phyloP scores from a whole-genome alignment of 2,888 invertebrate genomes.

The Zygogramma bicolorata region DNA sequence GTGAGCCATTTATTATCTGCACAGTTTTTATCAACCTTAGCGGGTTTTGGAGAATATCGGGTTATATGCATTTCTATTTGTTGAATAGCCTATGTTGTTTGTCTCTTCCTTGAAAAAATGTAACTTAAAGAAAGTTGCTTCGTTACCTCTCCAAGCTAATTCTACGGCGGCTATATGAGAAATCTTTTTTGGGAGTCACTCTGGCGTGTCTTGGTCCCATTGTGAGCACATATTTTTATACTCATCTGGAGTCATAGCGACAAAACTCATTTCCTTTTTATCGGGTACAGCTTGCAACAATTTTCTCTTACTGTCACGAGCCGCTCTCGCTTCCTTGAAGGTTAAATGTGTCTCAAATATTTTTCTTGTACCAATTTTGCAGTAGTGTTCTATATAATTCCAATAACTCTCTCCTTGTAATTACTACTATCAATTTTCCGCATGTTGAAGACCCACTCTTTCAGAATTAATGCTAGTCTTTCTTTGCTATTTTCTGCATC shows the following conservation, averaged over 20 bases:
- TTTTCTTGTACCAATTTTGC: background rate
- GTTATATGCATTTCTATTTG: too few species aligned
- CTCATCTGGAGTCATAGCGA: too few species aligned
- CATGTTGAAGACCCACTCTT: background rate
- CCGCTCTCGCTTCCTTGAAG: background rate
- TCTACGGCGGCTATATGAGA: background rate
- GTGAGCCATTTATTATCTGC: too few species aligned
- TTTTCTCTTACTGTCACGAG: slow-evolving; percentile 1
- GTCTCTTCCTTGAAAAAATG: slow-evolving; percentile 2
- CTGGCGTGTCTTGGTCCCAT: background rate
- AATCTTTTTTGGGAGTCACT: too few species aligned
- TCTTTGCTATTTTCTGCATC: too few species aligned
- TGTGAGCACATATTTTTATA: too few species aligned
- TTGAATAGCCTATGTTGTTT: background rate
- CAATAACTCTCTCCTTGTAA: background rate
- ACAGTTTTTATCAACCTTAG: too few species aligned
- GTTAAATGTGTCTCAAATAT: background rate
- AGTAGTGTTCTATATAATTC: background rate
- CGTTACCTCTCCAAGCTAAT: too few species aligned
- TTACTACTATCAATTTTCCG: background rate
- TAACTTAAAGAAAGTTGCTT: slow-evolving; percentile 8
- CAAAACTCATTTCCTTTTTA: too few species aligned
- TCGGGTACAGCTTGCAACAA: too few species aligned
- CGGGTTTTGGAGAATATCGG: too few species aligned
- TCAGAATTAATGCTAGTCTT: too few species aligned